Evolutionary conservation across 2,797 vertebrate genomes (phyloP).

Genomic region (Meriones psammophilus): DNA sequence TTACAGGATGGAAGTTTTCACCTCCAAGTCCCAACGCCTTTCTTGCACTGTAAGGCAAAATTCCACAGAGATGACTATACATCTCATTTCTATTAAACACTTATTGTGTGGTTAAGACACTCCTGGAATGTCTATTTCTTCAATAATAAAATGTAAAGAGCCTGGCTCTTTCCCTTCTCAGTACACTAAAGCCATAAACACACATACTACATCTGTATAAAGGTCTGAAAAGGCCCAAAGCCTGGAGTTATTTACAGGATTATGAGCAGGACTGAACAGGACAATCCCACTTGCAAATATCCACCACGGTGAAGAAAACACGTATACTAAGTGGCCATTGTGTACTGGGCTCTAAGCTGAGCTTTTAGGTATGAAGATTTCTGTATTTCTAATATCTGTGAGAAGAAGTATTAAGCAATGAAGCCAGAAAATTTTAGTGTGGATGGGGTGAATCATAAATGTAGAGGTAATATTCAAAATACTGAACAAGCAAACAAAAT

Average conservation of each 20-base stretch:
- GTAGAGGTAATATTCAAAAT: constrained; percentile 55
- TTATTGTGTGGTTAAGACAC: constrained; percentile 57
- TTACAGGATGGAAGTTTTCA: constrained; percentile 63
- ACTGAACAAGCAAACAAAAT: not conserved
- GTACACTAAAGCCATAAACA: constrained; percentile 26
- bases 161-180: constrained; percentile 45
- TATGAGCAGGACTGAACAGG: constrained; percentile 43
- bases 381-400: constrained; percentile 35
- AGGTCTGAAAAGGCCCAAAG: constrained; percentile 53
- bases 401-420: constrained; percentile 5
- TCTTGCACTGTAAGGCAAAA: constrained; percentile 17
- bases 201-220: constrained; percentile 36
- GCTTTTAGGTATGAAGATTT: constrained; percentile 35
- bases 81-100: constrained; percentile 66
- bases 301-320: constrained; percentile 27
- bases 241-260: not conserved
- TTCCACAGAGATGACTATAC: constrained; percentile 64
- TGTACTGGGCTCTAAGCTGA: not conserved
- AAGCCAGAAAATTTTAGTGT: not conserved
- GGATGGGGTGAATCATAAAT: constrained; percentile 58
- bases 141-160: constrained; percentile 69
- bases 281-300: constrained; percentile 41
- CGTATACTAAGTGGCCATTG: not conserved
- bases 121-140: constrained; percentile 60
- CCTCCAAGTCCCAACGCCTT: constrained; percentile 51